A percentile compares a stretch with the other conserved stretches of the same genome.
phyloP scores from a whole-genome alignment of 2,797 vertebrate species.

The Linurgus olivaceus region DNA sequence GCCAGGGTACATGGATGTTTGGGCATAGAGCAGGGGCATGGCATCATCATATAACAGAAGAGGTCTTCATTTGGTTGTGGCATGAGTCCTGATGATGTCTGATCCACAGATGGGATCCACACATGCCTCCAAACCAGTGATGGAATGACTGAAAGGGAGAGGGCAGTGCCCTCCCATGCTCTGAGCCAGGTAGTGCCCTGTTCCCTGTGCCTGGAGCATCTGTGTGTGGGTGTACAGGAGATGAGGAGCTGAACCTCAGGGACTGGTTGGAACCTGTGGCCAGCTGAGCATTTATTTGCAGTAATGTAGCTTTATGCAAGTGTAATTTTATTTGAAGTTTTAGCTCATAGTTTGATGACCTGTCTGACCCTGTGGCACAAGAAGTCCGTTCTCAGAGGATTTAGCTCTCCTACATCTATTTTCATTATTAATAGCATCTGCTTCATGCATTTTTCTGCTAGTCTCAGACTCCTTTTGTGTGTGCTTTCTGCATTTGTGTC shows the following conservation, averaged over 20 bases:
- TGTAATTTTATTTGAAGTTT: neutral
- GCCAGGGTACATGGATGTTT: fast-evolving
- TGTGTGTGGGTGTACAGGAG: neutral
- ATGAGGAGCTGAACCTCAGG: neutral
- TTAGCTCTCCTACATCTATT: neutral
- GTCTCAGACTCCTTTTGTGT: neutral
- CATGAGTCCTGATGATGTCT: neutral
- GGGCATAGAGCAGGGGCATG: neutral
- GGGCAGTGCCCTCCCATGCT: neutral
- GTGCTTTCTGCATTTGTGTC: neutral
- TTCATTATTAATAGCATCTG: neutral
- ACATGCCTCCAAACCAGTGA: fast-evolving
- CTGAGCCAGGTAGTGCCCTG: neutral
- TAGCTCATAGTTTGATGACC: neutral
- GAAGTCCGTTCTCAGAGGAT: neutral
- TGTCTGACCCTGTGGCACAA: neutral
- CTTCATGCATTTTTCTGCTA: neutral
- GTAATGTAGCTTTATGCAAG: neutral
- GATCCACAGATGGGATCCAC: neutral
- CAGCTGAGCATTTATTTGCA: neutral
- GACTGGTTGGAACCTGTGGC: neutral
- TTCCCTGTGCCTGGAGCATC: neutral
- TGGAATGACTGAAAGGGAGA: neutral
- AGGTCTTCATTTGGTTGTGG: neutral
- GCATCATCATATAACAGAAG: neutral